phyloP scores from a whole-genome alignment of 2,113 vertebrate genomes.

The Acanthisitta chloris region DNA sequence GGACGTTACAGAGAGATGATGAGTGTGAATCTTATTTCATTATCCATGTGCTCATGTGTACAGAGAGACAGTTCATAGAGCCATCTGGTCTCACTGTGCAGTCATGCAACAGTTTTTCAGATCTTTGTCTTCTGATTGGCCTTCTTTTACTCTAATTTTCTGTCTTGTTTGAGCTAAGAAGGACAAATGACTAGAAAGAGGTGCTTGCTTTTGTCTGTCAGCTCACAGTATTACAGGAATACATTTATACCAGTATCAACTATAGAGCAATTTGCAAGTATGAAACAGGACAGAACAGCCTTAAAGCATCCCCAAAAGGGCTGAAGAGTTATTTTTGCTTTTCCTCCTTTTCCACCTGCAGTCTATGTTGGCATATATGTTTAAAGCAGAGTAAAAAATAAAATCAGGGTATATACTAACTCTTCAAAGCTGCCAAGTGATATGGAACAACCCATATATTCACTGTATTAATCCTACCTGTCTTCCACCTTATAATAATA shows the following conservation, averaged over 20 bases:
- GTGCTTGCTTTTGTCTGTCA: not conserved
- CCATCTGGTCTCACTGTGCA: conserved; percentile 52
- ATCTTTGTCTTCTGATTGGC: conserved; percentile 34
- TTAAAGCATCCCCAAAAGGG: not conserved
- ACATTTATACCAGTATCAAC: not conserved
- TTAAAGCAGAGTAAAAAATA: not conserved
- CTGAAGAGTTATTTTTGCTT: not conserved
- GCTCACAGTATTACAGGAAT: not conserved
- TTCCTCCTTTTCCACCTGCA: not conserved
- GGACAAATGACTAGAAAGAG: not conserved
- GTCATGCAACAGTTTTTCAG: conserved; percentile 51
- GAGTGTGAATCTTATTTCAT: conserved; percentile 40
- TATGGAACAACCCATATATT: not conserved
- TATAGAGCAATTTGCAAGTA: conserved; percentile 17
- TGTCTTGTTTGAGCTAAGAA: conserved; percentile 43
- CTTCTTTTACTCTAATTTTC: conserved; percentile 46
- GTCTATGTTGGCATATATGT: not conserved
- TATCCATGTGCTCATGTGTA: conserved; percentile 34
- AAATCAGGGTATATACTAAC: not conserved
- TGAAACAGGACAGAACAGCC: not conserved
- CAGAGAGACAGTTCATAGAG: not conserved
- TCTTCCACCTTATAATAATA: not conserved
- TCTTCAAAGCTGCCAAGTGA: not conserved
- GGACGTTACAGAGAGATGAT: conserved; percentile 34
- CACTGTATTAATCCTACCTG: not conserved